Base-by-base conservation (phyloP, 2,888 invertebrate species). In the Chironomus riparius region DNA sequence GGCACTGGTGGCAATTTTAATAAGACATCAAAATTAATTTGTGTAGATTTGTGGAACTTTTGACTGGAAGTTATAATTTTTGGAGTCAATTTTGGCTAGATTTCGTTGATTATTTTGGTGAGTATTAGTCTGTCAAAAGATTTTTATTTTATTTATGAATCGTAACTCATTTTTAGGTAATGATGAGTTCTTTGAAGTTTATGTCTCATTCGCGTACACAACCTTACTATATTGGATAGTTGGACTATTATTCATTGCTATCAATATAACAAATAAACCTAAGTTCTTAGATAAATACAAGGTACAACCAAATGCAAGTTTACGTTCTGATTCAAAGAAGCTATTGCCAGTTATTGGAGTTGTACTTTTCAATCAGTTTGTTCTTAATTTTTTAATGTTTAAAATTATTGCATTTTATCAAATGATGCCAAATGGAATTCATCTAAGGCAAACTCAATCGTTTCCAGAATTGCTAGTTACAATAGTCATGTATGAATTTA, bases 291-390 rank as follows among this genome's bases (percentile, higher is more conserved):
- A 18, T 4, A 73, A 73, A 47, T 73, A 28, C 21, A 73, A 73
- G 7, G 62, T 47, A 3, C 73, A 73, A 15, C 62, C 62, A 10
- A 50, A 70, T 0, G 56, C 70, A 18, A 47, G 56, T 24, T n/a
- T 13, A 5, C 56, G 28, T 1, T 56, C 56, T 5, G 50, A 70
- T 7, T n/a, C 1, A 13, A n/a, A 3, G 12, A 12, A 12, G n/a
- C 15, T 70, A 12, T 6, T 61, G 0, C 28, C n/a, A 1, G 47
- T 47, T 2, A 47, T 50, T 1, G 12, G 28, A 7, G 6, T 24
- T 2, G 62, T 73, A 0, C 38, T 73, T 10, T 73, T 73, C 7
- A 73, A 73, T 38, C 73, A 73, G 38, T n/a, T n/a, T n/a, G 1
- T 73, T 4, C 4, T 56, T 2, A 56, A 56, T 18, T 2, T n/a